Percentiles rank a stretch among this genome's conserved stretches.
These are phyloP conservation scores for Cydia pomonella DNA, from an alignment of 1,140 invertebrate species.

Conservation along the genomic window DNA sequence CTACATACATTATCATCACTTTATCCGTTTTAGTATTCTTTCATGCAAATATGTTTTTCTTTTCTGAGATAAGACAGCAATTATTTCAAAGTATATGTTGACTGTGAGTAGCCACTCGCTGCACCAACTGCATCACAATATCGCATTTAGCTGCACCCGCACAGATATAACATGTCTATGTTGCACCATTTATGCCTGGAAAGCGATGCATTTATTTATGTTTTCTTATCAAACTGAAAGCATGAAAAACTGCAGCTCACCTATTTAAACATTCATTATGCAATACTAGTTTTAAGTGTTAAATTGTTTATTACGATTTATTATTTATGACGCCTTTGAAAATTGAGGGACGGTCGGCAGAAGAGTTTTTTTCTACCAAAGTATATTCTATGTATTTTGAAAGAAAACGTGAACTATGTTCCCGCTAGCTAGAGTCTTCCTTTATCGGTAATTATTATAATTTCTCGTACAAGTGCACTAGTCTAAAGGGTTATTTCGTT, in stretches of 20 bases:
- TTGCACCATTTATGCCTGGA: slow-evolving; percentile 28
- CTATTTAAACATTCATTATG: slow-evolving; percentile 73
- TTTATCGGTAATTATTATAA: slow-evolving; percentile 50
- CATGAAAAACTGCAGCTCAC: slow-evolving; percentile 55
- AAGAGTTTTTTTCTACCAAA: slow-evolving; percentile 69
- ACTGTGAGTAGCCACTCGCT: slow-evolving; percentile 23
- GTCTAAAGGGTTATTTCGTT: slow-evolving; percentile 54
- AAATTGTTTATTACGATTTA: slow-evolving; percentile 77
- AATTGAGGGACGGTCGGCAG: slow-evolving; percentile 40
- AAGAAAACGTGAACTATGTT: slow-evolving; percentile 52
- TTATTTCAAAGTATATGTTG: background rate
- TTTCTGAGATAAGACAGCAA: background rate
- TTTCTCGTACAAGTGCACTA: slow-evolving; percentile 57
- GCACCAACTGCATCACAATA: slow-evolving; percentile 28
- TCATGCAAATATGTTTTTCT: background rate
- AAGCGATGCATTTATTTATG: slow-evolving; percentile 38
- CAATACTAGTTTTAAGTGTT: slow-evolving; percentile 81
- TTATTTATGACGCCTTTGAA: slow-evolving; percentile 63
- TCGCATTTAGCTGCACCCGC: slow-evolving; percentile 36
- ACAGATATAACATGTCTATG: slow-evolving; percentile 28
- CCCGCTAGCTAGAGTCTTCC: slow-evolving; percentile 60
- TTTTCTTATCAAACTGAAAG: slow-evolving; percentile 50
- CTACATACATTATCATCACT: background rate
- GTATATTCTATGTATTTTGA: slow-evolving; percentile 52
- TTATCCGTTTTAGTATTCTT: background rate